phyloP scores from a whole-genome alignment of 2,113 vertebrate species.

The Mustelus asterias region DNA sequence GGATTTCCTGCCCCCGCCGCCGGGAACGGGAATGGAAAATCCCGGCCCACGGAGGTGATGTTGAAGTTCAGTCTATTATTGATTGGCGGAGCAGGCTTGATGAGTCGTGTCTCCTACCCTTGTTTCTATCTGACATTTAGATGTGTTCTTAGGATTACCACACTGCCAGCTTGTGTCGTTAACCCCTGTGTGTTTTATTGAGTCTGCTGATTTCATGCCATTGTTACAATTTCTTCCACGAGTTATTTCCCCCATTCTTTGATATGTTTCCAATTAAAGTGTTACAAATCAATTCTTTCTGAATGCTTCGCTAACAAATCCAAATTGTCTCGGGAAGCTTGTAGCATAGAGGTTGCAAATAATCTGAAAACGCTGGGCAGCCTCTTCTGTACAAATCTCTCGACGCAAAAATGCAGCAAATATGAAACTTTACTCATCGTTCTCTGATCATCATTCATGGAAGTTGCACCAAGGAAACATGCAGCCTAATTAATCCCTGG shows the following conservation, averaged over 20 bases:
- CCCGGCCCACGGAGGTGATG: no score
- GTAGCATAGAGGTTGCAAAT: not conserved
- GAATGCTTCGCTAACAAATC: not conserved
- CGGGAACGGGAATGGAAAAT: no score
- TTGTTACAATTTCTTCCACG: not conserved
- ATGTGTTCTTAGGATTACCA: not conserved
- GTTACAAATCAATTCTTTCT: not conserved
- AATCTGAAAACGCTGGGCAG: not conserved
- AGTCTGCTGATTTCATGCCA: not conserved
- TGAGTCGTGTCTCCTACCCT: no score
- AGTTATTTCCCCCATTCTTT: not conserved
- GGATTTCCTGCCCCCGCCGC: no score
- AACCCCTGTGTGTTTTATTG: not conserved
- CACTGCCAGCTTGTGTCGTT: not conserved
- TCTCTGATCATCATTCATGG: no score
- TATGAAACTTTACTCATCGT: not conserved
- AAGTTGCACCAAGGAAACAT: not conserved
- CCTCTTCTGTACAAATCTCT: not conserved
- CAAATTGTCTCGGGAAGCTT: not conserved
- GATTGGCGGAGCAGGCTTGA: no score
- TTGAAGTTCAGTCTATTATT: no score
- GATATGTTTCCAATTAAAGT: not conserved
- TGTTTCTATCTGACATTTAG: no score
- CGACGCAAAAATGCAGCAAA: not conserved
- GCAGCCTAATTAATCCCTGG: no score